These are phyloP conservation scores for Coracopsis vasa DNA, from an alignment of 2,113 vertebrate species.

Conservation along the genomic window DNA sequence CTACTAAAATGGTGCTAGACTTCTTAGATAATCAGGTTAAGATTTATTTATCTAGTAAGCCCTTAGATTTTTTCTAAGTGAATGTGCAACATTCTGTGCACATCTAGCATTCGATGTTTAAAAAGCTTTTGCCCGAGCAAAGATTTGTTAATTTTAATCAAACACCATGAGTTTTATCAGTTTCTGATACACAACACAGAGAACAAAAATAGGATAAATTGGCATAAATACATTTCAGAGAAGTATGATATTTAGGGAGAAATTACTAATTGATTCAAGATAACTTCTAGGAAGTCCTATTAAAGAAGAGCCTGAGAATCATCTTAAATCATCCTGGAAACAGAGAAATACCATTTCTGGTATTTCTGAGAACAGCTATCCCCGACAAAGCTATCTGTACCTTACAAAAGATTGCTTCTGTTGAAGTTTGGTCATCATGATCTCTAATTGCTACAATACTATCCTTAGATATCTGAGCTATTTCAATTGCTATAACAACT, in stretches of 20 bases:
- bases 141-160: neutral
- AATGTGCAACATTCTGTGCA: neutral
- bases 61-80: neutral
- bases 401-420: slow-evolving; percentile 9
- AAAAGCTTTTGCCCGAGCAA: neutral
- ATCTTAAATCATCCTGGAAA: neutral
- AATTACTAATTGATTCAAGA: neutral
- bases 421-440: slow-evolving; percentile 33
- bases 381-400: neutral
- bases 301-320: neutral
- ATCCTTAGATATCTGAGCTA: slow-evolving; percentile 4
- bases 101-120: neutral
- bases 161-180: neutral
- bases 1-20: neutral
- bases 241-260: neutral
- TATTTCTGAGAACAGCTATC: neutral
- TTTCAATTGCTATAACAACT: slow-evolving; percentile 65
- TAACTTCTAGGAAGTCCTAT: neutral
- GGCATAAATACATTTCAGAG: neutral
- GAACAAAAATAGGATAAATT: neutral
- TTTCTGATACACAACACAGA: too few relatives aligned
- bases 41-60: neutral
- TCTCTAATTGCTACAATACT: slow-evolving; percentile 46
- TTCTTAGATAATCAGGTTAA: neutral
- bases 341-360: neutral